Conservation (phyloP, 2,888 invertebrate species). For the Crossocerus cetratus region DNA sequence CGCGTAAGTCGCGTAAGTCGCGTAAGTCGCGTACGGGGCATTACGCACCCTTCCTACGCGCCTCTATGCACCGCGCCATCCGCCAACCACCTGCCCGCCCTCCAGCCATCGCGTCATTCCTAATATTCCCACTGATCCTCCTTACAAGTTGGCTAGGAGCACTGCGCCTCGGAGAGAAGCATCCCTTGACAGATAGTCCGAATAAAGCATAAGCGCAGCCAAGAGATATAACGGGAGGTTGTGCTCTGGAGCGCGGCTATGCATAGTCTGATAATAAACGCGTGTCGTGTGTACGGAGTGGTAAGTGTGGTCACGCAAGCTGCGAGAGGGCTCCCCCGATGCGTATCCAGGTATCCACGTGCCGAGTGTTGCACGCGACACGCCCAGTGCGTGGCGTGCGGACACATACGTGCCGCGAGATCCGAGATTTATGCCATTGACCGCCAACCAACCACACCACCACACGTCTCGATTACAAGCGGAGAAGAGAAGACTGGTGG, state of each 20-base stretch:
- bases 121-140: too few relatives aligned
- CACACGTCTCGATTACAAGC: conserved; percentile 24
- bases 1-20: too few relatives aligned
- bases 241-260: not conserved
- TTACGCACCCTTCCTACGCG: conserved; percentile 68
- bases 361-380: conserved; percentile 68
- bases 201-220: too few relatives aligned
- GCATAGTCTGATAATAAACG: not conserved
- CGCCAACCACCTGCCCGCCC: conserved; percentile 55
- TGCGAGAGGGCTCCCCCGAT: conserved; percentile 50
- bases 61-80: conserved; percentile 56
- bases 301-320: conserved; percentile 28
- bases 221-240: too few relatives aligned
- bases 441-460: conserved; percentile 55
- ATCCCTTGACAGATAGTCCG: too few relatives aligned
- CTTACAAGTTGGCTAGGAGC: too few relatives aligned
- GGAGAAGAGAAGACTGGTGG: too few relatives aligned
- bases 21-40: conserved; percentile 61
- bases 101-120: not conserved
- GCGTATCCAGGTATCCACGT: conserved; percentile 68
- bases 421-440: conserved; percentile 64
- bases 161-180: too few relatives aligned
- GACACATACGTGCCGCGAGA: conserved; percentile 58
- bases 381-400: conserved; percentile 68
- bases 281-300: not conserved